Evolutionary conservation across 2,113 vertebrate genomes (phyloP).

Genomic region (Ammodytes marinus): DNA sequence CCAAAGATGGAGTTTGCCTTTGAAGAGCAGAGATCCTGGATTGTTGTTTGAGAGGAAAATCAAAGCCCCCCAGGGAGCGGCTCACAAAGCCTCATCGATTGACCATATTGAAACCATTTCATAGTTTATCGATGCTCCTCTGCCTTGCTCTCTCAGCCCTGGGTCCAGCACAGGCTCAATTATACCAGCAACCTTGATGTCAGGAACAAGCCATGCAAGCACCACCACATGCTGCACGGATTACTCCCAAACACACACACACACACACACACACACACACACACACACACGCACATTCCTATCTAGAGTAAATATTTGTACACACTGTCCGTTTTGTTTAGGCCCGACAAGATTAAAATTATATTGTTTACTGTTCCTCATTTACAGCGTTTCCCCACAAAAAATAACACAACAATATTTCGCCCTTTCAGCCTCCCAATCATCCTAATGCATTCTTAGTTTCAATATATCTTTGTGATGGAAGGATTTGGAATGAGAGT

Average conservation of each 20-base stretch:
- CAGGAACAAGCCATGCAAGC: constrained; percentile 63
- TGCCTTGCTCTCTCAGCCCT: constrained; percentile 72
- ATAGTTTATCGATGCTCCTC: constrained; percentile 85
- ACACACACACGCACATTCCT: constrained; percentile 20
- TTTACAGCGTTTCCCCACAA: constrained; percentile 29
- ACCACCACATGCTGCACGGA: constrained; percentile 49
- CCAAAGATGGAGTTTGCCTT: constrained; percentile 79
- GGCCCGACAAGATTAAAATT: constrained; percentile 44
- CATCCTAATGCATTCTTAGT: constrained; percentile 63
- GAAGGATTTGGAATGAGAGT: constrained; percentile 47
- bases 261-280: constrained; percentile 56
- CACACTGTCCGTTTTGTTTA: constrained; percentile 43
- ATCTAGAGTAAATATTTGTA: constrained; percentile 40
- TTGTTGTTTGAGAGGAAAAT: constrained; percentile 84
- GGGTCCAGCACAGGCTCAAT: constrained; percentile 77
- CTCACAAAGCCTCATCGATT: constrained; percentile 82
- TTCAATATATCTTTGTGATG: constrained; percentile 58
- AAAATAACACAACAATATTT: constrained; percentile 22
- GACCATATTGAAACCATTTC: constrained; percentile 84
- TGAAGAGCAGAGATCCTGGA: constrained; percentile 79
- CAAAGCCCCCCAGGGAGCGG: constrained; percentile 75
- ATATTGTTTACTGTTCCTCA: constrained; percentile 46
- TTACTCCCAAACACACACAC: constrained; percentile 64
- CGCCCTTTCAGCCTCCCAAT: constrained; percentile 46
- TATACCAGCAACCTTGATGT: constrained; percentile 83